Evolutionary conservation across 2,113 vertebrate species (phyloP).

Genomic region (Ochotona princeps): DNA sequence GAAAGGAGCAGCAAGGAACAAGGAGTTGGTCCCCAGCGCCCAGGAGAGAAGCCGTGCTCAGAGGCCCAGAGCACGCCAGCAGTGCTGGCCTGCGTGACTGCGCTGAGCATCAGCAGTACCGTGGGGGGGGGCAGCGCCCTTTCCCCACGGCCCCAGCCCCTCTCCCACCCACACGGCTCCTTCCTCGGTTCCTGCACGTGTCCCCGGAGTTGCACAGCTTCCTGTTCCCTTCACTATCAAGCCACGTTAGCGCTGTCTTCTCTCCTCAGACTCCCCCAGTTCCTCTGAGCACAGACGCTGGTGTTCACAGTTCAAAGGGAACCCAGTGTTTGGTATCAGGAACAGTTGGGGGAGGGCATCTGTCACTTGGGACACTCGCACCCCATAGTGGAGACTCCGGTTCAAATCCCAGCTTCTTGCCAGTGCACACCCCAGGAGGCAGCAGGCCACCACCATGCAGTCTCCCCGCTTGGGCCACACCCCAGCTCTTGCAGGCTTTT

Average conservation of each 20-base stretch:
- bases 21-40: accelerated
- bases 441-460: too few species aligned
- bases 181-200: background rate
- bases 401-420: too few species aligned
- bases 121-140: background rate
- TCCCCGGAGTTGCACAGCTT: background rate
- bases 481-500: too few species aligned
- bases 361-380: too few species aligned
- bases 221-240: background rate
- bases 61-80: accelerated
- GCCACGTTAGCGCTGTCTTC: background rate
- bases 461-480: too few species aligned
- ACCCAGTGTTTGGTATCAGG: background rate
- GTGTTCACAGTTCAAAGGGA: too few species aligned
- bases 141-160: background rate
- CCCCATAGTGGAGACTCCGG: too few species aligned
- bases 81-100: background rate
- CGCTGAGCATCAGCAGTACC: too few species aligned
- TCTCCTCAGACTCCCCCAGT: background rate
- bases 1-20: background rate
- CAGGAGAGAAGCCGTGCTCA: background rate
- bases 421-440: too few species aligned
- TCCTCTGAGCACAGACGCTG: background rate
- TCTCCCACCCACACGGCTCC: background rate
- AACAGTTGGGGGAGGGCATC: background rate